These are phyloP conservation scores for Vesta saturnalis DNA, from an alignment of 2,888 invertebrate genomes.

Conservation along the genomic window DNA sequence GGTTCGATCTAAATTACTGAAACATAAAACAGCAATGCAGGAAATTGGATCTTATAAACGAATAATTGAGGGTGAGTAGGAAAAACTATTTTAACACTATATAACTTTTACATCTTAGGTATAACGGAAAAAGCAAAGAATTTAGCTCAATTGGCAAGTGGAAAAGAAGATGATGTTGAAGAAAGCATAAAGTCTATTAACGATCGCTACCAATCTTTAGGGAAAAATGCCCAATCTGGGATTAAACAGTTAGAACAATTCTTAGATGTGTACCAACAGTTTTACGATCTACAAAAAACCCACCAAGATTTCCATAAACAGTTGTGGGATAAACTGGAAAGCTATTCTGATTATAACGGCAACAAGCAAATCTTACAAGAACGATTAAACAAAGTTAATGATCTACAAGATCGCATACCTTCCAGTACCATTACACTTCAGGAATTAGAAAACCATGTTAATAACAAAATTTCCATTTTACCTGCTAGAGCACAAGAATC, in stretches of 20 bases:
- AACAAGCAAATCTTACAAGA: slow-evolving; percentile 87
- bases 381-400: slow-evolving; percentile 80
- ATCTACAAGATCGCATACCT: slow-evolving; percentile 80
- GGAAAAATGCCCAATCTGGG: slow-evolving; percentile 72
- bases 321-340: slow-evolving; percentile 86
- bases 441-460: slow-evolving; percentile 78
- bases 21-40: slow-evolving; percentile 87
- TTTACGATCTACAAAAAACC: slow-evolving; percentile 84
- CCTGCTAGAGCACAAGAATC: slow-evolving; percentile 86
- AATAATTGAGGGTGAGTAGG: slow-evolving; percentile 82
- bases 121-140: slow-evolving; percentile 88
- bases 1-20: slow-evolving; percentile 82
- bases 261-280: slow-evolving; percentile 85
- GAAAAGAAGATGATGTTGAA: slow-evolving; percentile 71
- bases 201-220: slow-evolving; percentile 77
- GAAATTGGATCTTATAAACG: slow-evolving; percentile 91
- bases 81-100: background rate
- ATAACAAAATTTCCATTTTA: slow-evolving; percentile 73
- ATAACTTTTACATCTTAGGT: slow-evolving; percentile 53
- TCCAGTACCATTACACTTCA: slow-evolving; percentile 83
- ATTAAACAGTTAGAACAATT: slow-evolving; percentile 79
- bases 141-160: slow-evolving; percentile 69
- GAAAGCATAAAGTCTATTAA: slow-evolving; percentile 78
- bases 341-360: slow-evolving; percentile 86
- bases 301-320: slow-evolving; percentile 92